Evolutionary conservation across 64 coral and sea anemone species (phyloP).

Genomic region (Catalaphyllia jardinei): DNA sequence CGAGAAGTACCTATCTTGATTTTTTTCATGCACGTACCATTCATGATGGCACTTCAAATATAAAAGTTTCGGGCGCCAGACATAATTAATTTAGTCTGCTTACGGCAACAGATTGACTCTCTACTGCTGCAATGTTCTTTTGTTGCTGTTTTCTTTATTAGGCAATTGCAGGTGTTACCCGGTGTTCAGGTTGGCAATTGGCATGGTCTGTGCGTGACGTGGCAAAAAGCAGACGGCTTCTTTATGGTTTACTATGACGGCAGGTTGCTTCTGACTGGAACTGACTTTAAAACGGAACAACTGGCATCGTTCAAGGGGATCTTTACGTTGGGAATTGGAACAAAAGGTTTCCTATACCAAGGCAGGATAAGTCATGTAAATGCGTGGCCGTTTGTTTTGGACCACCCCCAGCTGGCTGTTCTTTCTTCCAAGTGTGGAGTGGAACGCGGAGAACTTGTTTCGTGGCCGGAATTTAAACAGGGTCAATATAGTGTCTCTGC

Average conservation of each 20-base stretch:
- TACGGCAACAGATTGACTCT: not conserved
- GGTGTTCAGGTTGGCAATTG: not conserved
- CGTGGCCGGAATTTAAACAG: constrained; percentile 16
- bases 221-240: not conserved
- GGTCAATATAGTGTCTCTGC: not conserved
- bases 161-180: not conserved
- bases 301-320: not conserved
- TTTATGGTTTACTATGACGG: constrained; percentile 11
- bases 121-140: not conserved
- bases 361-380: constrained; percentile 27
- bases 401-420: not conserved
- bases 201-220: constrained; percentile 38
- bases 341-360: not conserved
- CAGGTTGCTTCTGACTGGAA: not conserved
- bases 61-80: too few relatives aligned
- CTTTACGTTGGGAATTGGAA: not conserved
- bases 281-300: not conserved
- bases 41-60: too few relatives aligned
- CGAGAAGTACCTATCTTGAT: too few relatives aligned
- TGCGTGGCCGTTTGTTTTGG: constrained; percentile 25
- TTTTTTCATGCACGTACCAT: too few relatives aligned
- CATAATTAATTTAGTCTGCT: too few relatives aligned
- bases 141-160: not conserved
- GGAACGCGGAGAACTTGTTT: constrained; percentile 20
- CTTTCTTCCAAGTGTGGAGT: constrained; percentile 34